These are phyloP conservation scores for Pheosia tremula DNA, from an alignment of 2,888 invertebrate species.

Conservation along the genomic window DNA sequence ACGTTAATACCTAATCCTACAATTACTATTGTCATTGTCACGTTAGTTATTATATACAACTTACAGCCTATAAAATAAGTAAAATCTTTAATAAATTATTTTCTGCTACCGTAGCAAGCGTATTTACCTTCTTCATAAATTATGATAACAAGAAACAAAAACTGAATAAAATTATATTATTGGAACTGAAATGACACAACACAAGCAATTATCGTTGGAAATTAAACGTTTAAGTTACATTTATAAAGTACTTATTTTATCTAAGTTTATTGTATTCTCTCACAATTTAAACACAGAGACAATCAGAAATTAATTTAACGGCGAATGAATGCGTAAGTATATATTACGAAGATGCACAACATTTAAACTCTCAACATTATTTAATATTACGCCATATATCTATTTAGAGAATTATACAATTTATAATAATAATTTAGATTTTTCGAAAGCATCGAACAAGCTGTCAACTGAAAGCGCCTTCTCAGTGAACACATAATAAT, in stretches of 20 bases:
- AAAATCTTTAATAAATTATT: not conserved
- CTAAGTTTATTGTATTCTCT: conserved; percentile 4
- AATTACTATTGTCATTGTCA: conserved; percentile 77
- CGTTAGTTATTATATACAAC: conserved; percentile 47
- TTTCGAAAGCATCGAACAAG: conserved; percentile 43
- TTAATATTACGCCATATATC: conserved; percentile 23
- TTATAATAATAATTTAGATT: conserved; percentile 10
- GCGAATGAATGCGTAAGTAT: conserved; percentile 20
- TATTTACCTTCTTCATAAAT: too few relatives aligned
- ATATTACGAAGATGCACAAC: conserved; percentile 48
- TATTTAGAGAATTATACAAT: conserved; percentile 5
- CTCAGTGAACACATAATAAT: conserved; percentile 54
- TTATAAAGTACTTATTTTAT: too few relatives aligned
- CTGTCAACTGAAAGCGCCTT: conserved; percentile 42
- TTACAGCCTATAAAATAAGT: conserved; percentile 34
- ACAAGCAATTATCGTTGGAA: too few relatives aligned
- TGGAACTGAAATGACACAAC: too few relatives aligned
- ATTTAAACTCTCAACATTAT: conserved; percentile 18
- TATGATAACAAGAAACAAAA: too few relatives aligned
- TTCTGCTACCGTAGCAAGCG: not conserved
- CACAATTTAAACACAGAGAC: conserved; percentile 24
- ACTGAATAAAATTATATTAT: too few relatives aligned
- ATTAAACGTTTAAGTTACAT: too few relatives aligned
- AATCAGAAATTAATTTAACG: conserved; percentile 13
- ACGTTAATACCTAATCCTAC: conserved; percentile 36